Evolutionary conservation across 2,888 invertebrate genomes (phyloP), one percentile per base, ranked within the genome.

Genomic region (Punctoribates punctum): DNA sequence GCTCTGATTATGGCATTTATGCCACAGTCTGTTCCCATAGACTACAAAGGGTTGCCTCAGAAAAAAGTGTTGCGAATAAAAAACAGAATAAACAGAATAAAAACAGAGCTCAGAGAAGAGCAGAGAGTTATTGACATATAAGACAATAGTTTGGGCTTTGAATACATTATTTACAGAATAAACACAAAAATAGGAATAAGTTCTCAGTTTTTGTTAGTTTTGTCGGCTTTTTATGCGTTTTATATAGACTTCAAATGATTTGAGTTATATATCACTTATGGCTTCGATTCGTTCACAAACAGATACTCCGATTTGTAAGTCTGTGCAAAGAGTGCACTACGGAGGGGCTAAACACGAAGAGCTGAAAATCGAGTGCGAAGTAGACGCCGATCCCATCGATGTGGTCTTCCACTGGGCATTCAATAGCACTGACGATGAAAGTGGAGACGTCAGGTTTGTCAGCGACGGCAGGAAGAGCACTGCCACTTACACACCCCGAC

Each of bases 291-390:
- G 2, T 9, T 51, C 8, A 42, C 15, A 13, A 27, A n/a, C 46
- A 80, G 80, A 81, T 79, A 60, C 80, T 9, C 81, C 81, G 8
- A 73, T 79, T 5, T 81, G 81, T 75, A 74, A 77, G 54, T 73
- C 79, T 23, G 78, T 77, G 11, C 79, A 78, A 57, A 79, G 78
- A 65, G 78, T 80, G 34, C 77, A 79, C 9, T 81, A 80, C 51
- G 80, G 80, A 11, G 81, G 80, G 1, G 81, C 81, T 1, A 77
- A 79, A 73, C 78, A 79, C 23, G 81, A 81, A 67, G 77, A 77
- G 17, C 79, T 78, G 4, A 75, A 75, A 13, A 78, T 81, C 15
- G 78, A 77, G 15, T 81, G 81, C 67, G 79, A 80, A 62, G 79
- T 81, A 0, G 79, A 80, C 27, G 80, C 81, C 13, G 79, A 80